A percentile compares a stretch with the other conserved stretches of the same genome.
phyloP scores from a whole-genome alignment of 2,113 vertebrate genomes.

The Collichthys lucidus region DNA sequence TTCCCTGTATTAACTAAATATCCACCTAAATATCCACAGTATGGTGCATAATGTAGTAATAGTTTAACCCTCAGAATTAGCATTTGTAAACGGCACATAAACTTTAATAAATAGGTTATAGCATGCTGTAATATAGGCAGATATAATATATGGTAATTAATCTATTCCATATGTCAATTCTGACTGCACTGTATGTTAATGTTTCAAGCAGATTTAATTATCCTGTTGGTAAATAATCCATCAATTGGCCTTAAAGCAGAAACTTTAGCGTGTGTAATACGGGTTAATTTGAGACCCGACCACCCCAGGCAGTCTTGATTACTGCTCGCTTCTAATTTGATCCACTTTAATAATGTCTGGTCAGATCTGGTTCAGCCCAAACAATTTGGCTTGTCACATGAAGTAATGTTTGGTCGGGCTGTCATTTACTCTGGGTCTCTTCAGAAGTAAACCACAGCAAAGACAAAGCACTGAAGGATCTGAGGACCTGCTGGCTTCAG shows the following conservation, averaged over 20 bases:
- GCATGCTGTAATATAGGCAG: no score
- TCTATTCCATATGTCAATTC: neutral
- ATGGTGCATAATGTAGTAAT: no score
- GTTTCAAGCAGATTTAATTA: neutral
- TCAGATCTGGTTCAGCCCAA: constrained; percentile 20
- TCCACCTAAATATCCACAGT: no score
- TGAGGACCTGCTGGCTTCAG: constrained; percentile 17
- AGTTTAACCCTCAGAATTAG: no score
- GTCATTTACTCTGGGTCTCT: constrained; percentile 9
- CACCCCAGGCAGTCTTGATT: constrained; percentile 6
- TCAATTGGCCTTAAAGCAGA: neutral
- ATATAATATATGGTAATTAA: no score
- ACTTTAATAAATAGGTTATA: no score
- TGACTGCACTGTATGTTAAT: neutral
- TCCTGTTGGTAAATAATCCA: neutral
- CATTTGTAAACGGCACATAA: no score
- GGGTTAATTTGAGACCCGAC: constrained; percentile 13
- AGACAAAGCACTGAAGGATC: neutral
- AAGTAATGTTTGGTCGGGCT: neutral
- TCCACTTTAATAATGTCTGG: constrained; percentile 28
- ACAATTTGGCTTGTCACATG: neutral
- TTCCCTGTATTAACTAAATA: no score
- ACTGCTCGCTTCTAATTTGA: constrained; percentile 31
- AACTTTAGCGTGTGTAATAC: neutral
- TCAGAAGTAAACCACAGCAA: constrained; percentile 8